Evolutionary conservation across 2,888 invertebrate genomes (phyloP).

Genomic region (Anorthoa munda): DNA sequence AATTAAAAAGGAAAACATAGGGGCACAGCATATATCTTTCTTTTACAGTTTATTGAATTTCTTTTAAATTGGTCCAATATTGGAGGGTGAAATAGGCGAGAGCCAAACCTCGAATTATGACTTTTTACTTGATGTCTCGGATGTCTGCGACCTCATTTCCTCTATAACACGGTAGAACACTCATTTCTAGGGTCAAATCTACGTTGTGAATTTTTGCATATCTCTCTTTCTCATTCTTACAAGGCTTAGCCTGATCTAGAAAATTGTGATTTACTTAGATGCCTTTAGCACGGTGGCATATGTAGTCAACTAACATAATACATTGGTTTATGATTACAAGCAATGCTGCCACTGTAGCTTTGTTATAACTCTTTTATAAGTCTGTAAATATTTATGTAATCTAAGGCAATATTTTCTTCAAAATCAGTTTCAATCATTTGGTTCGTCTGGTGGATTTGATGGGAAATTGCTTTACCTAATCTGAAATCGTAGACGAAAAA

Average conservation of each 20-base stretch:
- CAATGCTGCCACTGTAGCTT: constrained; percentile 84
- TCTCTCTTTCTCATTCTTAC: constrained; percentile 80
- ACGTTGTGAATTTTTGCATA: constrained; percentile 88
- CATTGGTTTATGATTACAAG: constrained; percentile 64
- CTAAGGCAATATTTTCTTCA: constrained; percentile 36
- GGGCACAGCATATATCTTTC: too few species aligned
- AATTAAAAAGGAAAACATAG: too few species aligned
- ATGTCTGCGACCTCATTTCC: too few species aligned
- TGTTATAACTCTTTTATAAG: constrained; percentile 73
- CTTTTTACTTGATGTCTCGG: too few species aligned
- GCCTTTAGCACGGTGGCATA: constrained; percentile 85
- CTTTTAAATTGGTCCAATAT: too few species aligned
- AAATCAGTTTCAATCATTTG: constrained; percentile 24
- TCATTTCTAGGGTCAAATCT: constrained; percentile 69
- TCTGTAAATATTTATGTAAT: constrained; percentile 62
- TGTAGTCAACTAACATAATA: constrained; percentile 57
- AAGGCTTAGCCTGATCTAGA: constrained; percentile 85
- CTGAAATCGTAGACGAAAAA: constrained; percentile 1
- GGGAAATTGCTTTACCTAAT: constrained; percentile 47
- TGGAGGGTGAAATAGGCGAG: too few species aligned
- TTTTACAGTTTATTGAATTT: too few species aligned
- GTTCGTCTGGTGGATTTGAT: constrained; percentile 29
- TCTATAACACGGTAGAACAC: constrained; percentile 39
- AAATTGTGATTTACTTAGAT: constrained; percentile 86
- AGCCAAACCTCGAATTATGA: too few species aligned